Evolutionary conservation across 2,888 invertebrate species (phyloP), one percentile per base, ranked within the genome.

Genomic region (Abscondita cerata): DNA sequence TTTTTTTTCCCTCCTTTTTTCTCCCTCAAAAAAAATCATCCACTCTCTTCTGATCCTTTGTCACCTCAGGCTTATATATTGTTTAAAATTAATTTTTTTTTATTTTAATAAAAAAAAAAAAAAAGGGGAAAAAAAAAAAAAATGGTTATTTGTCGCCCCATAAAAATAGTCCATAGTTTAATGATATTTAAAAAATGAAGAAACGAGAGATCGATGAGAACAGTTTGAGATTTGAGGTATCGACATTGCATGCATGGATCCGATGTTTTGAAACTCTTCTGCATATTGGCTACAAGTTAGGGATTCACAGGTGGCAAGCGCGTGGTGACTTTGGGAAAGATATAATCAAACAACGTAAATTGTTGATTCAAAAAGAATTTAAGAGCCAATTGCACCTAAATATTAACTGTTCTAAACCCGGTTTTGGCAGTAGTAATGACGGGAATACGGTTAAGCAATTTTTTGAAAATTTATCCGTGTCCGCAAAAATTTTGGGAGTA

Each of bases 291-390:
- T 76, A 75, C 61, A 72, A 70, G 67, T 33, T 76, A 11, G 64
- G 66, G 12, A 64, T 74, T 18, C 61, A 71, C 54, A 67, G 73
- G 64, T 76, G 75, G 75, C 74, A 75, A 68, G 72, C 73, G 19
- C 69, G 72, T 4, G 68, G 68, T 64, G 34, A 12, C 1, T 53
- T 60, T 51, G 58, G 65, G 15, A 65, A 67, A 50, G 12, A 56
- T 15, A 47, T 33, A 20, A 36, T 57, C n/a, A 33, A 36, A n/a
- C 34, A 33, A 12, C 12, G 53, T 18, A 66, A 63, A 52, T 48
- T 20, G n/a, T 44, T 11, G 11, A 67, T 70, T 33, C 48, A 62
- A 59, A 15, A 60, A 40, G 40, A 46, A 40, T 69, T 68, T 46
- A 56, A 58, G 16, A 25, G 6, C 2, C 16, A 66, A 65, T 61